Evolutionary conservation across 2,797 vertebrate species (phyloP).

Genomic region (Chromobotia macracanthus): DNA sequence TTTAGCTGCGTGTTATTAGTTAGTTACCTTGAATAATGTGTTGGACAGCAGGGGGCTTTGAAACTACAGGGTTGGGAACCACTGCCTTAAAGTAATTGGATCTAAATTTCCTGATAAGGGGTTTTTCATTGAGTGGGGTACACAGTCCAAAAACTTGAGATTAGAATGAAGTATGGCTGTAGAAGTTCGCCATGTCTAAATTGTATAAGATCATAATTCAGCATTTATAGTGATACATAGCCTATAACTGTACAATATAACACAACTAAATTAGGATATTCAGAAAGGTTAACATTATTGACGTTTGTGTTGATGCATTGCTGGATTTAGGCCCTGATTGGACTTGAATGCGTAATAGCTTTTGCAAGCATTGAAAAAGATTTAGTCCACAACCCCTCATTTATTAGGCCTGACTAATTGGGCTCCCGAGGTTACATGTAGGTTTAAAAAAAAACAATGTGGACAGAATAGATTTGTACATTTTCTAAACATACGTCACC

Average conservation of each 20-base stretch:
- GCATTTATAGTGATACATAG: neutral
- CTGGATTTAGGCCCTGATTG: neutral
- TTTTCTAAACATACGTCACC: neutral
- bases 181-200: neutral
- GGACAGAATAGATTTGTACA: neutral
- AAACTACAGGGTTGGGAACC: no score
- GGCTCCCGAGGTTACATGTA: neutral
- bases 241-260: neutral
- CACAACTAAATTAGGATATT: neutral
- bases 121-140: neutral
- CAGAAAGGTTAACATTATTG: neutral
- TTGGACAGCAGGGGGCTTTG: no score
- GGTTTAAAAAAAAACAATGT: neutral
- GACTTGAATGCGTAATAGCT: neutral
- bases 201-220: neutral
- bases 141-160: neutral
- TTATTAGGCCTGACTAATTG: neutral
- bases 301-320: neutral
- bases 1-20: no score
- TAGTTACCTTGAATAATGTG: no score
- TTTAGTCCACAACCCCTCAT: constrained; percentile 2
- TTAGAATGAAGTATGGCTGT: neutral
- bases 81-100: neutral
- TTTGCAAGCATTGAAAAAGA: neutral
- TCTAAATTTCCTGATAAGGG: neutral